These are phyloP conservation scores for Herpetotheres cachinnans DNA, from an alignment of 2,113 vertebrate genomes.

Conservation along the genomic window DNA sequence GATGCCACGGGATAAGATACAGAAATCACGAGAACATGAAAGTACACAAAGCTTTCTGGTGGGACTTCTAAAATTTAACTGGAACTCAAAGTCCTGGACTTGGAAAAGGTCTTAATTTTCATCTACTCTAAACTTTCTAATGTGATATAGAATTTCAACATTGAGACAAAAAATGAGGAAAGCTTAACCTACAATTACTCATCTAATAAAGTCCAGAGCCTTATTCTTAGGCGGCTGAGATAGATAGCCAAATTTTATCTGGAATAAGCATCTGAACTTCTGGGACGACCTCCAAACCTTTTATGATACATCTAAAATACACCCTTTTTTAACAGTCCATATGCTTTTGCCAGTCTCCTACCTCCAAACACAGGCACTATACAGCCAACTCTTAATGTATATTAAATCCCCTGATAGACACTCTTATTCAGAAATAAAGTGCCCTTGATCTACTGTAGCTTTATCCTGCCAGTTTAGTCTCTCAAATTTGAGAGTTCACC, in stretches of 20 bases:
- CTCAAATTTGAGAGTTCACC: conserved; percentile 17
- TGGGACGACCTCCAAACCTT: conserved; percentile 51
- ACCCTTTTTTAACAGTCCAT: conserved; percentile 16
- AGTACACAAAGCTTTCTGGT: not conserved
- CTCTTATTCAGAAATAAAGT: conserved; percentile 24
- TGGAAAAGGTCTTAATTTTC: not conserved
- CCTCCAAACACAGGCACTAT: not conserved
- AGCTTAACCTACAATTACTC: conserved; percentile 1
- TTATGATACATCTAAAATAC: conserved; percentile 23
- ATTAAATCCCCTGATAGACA: conserved; percentile 29
- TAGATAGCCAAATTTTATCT: conserved; percentile 32
- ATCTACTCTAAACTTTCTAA: not conserved
- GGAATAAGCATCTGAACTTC: conserved; percentile 37
- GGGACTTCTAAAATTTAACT: not conserved
- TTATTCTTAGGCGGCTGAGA: not conserved
- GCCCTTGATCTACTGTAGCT: conserved; percentile 32
- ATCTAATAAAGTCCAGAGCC: conserved; percentile 12
- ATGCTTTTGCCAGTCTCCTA: conserved; percentile 5
- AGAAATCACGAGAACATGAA: not conserved
- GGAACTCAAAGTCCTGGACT: not conserved
- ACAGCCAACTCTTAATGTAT: conserved; percentile 5
- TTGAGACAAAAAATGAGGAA: not conserved
- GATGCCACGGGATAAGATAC: not conserved
- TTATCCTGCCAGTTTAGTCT: not conserved
- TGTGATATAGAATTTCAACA: not conserved